Percentiles rank a stretch among this genome's conserved stretches.
phyloP scores from a whole-genome alignment of 2,888 invertebrate species.

The Apamea anceps region DNA sequence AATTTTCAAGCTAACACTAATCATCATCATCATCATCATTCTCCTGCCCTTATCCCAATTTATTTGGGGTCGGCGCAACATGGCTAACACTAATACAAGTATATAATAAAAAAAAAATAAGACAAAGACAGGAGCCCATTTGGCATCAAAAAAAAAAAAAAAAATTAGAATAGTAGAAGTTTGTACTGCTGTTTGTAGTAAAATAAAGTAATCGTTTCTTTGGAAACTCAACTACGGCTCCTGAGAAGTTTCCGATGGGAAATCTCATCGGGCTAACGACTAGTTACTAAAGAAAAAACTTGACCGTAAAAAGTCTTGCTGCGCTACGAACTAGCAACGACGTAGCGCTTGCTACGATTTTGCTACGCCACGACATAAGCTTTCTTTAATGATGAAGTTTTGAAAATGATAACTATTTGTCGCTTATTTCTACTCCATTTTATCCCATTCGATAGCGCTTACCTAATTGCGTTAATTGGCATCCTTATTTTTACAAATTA shows the following conservation, averaged over 20 bases:
- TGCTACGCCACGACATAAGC: constrained; percentile 9
- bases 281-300: background rate
- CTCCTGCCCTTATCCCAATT: too few relatives aligned
- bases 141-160: too few relatives aligned
- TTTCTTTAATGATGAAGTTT: background rate
- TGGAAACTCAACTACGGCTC: background rate
- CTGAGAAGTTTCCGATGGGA: background rate
- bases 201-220: background rate
- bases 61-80: too few relatives aligned
- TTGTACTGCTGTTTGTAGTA: background rate
- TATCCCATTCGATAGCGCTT: too few relatives aligned
- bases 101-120: too few relatives aligned
- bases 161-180: too few relatives aligned
- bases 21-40: too few relatives aligned
- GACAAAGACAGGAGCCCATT: too few relatives aligned
- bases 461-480: too few relatives aligned
- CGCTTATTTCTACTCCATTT: background rate
- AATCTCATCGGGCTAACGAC: background rate
- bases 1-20: too few relatives aligned
- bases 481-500: background rate
- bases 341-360: constrained; percentile 47
- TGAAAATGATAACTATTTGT: background rate
- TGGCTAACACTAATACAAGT: too few relatives aligned
- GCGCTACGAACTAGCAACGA: constrained; percentile 32
- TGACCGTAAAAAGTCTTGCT: background rate